Base-by-base conservation (phyloP, 92 coral and sea anemone genomes). In the Heliopora coerulea region DNA sequence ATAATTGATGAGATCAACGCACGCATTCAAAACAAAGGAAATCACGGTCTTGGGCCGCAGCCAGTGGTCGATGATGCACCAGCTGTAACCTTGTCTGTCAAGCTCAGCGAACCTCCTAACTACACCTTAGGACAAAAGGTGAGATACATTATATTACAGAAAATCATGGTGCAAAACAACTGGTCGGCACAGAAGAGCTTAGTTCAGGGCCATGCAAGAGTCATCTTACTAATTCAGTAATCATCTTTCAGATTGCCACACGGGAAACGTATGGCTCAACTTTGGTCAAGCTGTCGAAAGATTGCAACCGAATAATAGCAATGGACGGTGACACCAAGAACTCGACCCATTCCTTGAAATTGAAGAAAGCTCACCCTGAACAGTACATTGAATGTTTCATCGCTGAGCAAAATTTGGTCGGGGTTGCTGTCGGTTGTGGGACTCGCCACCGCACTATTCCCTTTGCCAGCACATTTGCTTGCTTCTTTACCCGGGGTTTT, bases 251-350 rank as follows among this genome's bases (percentile, higher is more conserved):
- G 98, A 80, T 85, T 72, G 98, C 98, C 27, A 86, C 87, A 2
- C 96, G 98, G 21, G 74, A 59, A 52, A 96, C 98, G 15, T 93
- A 93, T 77, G 89, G 97, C 26, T 87, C 77, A 11, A 91, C 84
- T 9, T 85, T 93, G 72, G 80, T 80, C 21, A 93, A 93, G 74
- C 79, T 93, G 24, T 91, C 92, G 14, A 66, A 70, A 24, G 24
- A 83, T 4, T 90, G 95, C 79, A 86, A 82, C 3, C 88, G 95
- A n/a, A 91, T 93, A 1, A 57, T 93, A 6, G 98, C 96, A 19
- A 78, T 93, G 72, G 98, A 93, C 66, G 90, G 98, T 3, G 98
- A 93, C 83, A 87, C 88, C 28, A 93, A 93, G 81, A 93, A 93
- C 76, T 93, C 98, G 23, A 93, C 98, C 0, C 89, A 83, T 49